These are phyloP conservation scores for Pteronura brasiliensis DNA, from an alignment of 2,113 vertebrate species.

Conservation along the genomic window DNA sequence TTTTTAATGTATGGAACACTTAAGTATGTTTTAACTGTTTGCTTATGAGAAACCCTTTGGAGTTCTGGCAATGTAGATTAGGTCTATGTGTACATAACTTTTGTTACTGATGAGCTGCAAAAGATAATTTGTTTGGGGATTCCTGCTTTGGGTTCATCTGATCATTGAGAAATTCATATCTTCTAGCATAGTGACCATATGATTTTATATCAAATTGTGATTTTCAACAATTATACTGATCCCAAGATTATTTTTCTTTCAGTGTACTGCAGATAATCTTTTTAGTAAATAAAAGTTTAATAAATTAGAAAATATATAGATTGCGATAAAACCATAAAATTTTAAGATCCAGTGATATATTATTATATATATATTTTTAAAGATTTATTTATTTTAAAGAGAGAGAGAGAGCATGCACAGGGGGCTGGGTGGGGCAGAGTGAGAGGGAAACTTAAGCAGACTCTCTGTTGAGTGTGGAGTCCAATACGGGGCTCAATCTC, in stretches of 20 bases:
- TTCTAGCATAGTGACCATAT: background rate
- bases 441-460: background rate
- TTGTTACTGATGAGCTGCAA: background rate
- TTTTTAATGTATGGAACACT: background rate
- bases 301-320: background rate
- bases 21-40: background rate
- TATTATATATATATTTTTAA: background rate
- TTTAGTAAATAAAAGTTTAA: conserved; percentile 24
- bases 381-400: background rate
- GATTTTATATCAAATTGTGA: background rate
- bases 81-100: background rate
- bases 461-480: background rate
- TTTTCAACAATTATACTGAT: background rate
- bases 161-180: background rate
- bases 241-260: background rate
- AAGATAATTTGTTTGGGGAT: background rate
- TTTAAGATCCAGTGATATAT: background rate
- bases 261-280: background rate
- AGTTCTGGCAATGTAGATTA: background rate
- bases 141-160: background rate
- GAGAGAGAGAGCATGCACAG: background rate
- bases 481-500: background rate
- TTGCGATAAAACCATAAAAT: conserved; percentile 4
- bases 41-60: background rate
- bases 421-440: background rate